phyloP scores from a whole-genome alignment of 2,113 vertebrate genomes.

The Nematolebias whitei region DNA sequence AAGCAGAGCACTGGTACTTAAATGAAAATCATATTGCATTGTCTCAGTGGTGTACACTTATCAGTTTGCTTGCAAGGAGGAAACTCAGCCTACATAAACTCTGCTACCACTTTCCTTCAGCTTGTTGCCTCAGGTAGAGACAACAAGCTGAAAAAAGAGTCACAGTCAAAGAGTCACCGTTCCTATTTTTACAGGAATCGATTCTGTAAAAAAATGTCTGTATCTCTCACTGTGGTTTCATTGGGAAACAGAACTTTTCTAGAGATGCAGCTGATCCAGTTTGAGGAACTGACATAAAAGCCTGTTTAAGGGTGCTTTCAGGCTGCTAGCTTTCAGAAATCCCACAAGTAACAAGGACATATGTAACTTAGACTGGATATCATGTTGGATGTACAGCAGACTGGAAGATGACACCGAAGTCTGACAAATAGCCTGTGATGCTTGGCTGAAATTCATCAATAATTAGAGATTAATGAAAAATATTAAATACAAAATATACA shows the following conservation, averaged over 20 bases:
- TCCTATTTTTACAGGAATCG: conserved; percentile 8
- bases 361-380: not conserved
- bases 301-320: not conserved
- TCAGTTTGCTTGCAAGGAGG: not conserved
- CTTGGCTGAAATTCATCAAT: not conserved
- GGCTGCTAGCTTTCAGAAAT: not conserved
- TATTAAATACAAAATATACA: not conserved
- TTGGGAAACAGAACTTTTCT: not conserved
- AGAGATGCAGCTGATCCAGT: not conserved
- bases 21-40: conserved; percentile 16
- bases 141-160: not conserved
- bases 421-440: too few species aligned
- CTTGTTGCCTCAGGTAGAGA: conserved; percentile 12
- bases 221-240: not conserved
- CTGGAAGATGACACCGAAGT: not conserved
- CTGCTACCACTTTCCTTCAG: conserved; percentile 4
- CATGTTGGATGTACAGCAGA: not conserved
- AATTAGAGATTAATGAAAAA: not conserved
- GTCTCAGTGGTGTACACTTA: not conserved
- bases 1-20: conserved; percentile 20
- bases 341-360: not conserved
- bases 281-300: not conserved
- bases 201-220: not conserved
- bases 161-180: conserved; percentile 1
- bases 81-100: conserved; percentile 5